These are phyloP conservation scores for Lagopus muta DNA, from an alignment of 2,113 vertebrate species.

Conservation along the genomic window DNA sequence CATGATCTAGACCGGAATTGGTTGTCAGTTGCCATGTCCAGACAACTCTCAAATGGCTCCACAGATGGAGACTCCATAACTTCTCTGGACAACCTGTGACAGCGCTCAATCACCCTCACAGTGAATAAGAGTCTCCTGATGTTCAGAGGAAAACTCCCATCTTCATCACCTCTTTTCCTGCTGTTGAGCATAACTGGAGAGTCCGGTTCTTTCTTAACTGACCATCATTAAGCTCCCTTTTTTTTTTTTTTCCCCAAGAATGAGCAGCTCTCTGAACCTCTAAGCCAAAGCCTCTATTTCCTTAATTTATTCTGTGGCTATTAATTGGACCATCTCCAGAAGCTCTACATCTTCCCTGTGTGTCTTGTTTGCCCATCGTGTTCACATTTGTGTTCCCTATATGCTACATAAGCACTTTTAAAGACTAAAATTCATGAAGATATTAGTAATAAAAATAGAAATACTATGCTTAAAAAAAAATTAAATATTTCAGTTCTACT, in stretches of 20 bases:
- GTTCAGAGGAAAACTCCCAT: neutral
- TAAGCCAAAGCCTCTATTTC: neutral
- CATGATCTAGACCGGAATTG: neutral
- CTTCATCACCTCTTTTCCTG: neutral
- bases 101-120: neutral
- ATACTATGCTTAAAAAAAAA: neutral
- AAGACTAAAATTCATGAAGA: neutral
- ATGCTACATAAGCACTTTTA: neutral
- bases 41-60: neutral
- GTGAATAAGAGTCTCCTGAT: neutral
- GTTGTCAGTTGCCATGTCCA: fast-evolving
- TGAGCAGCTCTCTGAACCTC: neutral
- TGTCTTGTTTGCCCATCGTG: neutral
- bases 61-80: neutral
- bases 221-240: neutral
- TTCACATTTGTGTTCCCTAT: neutral
- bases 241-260: neutral
- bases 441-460: neutral
- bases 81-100: neutral
- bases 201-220: neutral
- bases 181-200: neutral
- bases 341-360: neutral
- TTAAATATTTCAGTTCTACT: neutral
- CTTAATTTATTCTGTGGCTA: neutral
- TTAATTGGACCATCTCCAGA: neutral